Conservation (phyloP, 2,113 vertebrate genomes). For the Engraulis encrasicolus region DNA sequence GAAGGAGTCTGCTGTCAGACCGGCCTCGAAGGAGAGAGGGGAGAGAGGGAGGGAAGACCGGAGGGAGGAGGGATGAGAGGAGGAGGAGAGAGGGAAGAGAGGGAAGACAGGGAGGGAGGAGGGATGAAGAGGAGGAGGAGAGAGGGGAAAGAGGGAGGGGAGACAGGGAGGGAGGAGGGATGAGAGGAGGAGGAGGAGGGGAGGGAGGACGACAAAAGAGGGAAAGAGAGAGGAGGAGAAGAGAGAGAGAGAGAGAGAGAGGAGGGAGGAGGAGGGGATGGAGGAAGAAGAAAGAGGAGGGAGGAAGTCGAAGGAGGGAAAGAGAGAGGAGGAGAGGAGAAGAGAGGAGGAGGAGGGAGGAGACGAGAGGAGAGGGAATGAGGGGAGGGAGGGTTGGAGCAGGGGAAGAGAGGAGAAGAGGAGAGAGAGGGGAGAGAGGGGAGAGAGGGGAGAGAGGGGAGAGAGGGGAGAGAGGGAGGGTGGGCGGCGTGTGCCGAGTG, state of each 20-base stretch:
- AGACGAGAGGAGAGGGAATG: too few relatives aligned
- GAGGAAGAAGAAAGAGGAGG: too few relatives aligned
- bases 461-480: not conserved
- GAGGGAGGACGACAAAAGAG: not conserved
- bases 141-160: not conserved
- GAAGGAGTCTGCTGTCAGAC: slow-evolving; percentile 9
- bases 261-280: not conserved
- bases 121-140: not conserved
- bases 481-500: not conserved
- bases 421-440: not conserved
- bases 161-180: not conserved
- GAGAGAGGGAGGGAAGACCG: not conserved
- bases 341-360: too few relatives aligned
- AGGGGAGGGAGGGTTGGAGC: not conserved
- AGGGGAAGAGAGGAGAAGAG: not conserved
- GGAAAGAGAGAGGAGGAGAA: not conserved
- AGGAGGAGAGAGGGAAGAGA: too few relatives aligned
- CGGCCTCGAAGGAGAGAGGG: not conserved
- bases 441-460: not conserved
- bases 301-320: too few relatives aligned
- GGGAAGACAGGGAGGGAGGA: too few relatives aligned
- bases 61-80: too few relatives aligned
- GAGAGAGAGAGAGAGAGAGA: not conserved
- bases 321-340: too few relatives aligned
- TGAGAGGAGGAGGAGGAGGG: too few relatives aligned